Percentiles rank a stretch among this genome's conserved stretches.
Conservation (phyloP, 53 echinoderm and acorn worm genomes). For the Luidia sarsii region DNA sequence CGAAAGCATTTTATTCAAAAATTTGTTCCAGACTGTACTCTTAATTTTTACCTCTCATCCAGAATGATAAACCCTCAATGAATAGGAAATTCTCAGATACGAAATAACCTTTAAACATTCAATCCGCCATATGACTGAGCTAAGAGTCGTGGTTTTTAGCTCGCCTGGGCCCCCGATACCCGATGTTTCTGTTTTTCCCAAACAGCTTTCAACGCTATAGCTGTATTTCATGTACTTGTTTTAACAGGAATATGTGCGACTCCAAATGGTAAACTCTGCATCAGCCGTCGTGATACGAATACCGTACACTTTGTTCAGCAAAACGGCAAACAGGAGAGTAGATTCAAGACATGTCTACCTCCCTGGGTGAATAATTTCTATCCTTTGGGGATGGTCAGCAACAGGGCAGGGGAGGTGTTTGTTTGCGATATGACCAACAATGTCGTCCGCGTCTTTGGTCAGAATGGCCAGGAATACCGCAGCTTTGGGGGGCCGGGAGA, state of each 20-base stretch:
- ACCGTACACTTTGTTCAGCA: constrained; percentile 8
- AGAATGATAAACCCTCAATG: too few relatives aligned
- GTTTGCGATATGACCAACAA: constrained; percentile 61
- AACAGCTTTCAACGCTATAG: too few relatives aligned
- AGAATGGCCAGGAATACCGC: background rate
- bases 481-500: constrained; percentile 19
- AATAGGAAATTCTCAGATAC: too few relatives aligned
- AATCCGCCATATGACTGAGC: too few relatives aligned
- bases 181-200: too few relatives aligned
- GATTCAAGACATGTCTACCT: background rate
- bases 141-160: too few relatives aligned
- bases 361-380: constrained; percentile 18
- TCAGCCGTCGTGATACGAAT: constrained; percentile 44
- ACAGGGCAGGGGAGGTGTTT: constrained; percentile 23
- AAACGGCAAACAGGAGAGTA: background rate
- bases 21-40: too few relatives aligned
- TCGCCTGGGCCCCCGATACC: too few relatives aligned
- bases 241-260: constrained; percentile 31
- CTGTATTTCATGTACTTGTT: too few relatives aligned
- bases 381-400: constrained; percentile 56
- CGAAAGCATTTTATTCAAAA: too few relatives aligned
- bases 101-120: too few relatives aligned
- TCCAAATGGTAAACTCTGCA: constrained; percentile 18
- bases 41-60: too few relatives aligned
- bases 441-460: constrained; percentile 34